phyloP scores from a whole-genome alignment of 2,888 invertebrate species.

The Chaetoderma sp. region DNA sequence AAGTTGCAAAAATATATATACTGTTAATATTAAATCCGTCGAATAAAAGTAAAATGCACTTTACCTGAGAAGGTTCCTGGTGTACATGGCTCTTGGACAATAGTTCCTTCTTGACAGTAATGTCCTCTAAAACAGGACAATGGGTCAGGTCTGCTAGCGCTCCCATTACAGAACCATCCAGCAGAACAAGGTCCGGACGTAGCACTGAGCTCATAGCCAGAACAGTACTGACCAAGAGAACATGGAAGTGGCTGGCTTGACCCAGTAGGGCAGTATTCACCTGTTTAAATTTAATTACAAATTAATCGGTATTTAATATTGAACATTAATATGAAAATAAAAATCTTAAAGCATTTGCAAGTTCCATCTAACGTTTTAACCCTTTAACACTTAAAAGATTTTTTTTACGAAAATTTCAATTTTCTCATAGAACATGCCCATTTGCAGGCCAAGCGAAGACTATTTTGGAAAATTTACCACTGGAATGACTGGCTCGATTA shows the following conservation, averaged over 20 bases:
- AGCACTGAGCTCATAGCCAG: constrained; percentile 36
- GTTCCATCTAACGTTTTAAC: neutral
- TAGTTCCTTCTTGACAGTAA: constrained; percentile 61
- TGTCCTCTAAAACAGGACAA: constrained; percentile 51
- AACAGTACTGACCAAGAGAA: constrained; percentile 56
- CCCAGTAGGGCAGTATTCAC: constrained; percentile 61
- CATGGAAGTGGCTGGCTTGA: constrained; percentile 48
- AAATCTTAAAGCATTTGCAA: neutral
- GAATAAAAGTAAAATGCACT: too few species aligned
- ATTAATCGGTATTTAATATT: too few species aligned
- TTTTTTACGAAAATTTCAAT: too few species aligned
- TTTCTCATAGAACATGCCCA: too few species aligned
- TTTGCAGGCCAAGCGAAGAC: too few species aligned
- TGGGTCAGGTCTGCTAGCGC: constrained; percentile 46
- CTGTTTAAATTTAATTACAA: constrained; percentile 46
- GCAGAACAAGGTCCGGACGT: constrained; percentile 56
- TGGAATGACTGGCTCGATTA: too few species aligned
- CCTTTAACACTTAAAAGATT: neutral
- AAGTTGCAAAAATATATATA: too few species aligned
- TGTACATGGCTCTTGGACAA: constrained; percentile 50
- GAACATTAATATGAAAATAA: neutral
- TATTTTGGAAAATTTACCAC: too few species aligned
- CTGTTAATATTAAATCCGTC: too few species aligned
- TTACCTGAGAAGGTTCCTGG: constrained; percentile 62
- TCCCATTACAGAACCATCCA: constrained; percentile 58